Conservation (phyloP, 64 coral and sea anemone genomes). For the Pocillopora damicornis region DNA sequence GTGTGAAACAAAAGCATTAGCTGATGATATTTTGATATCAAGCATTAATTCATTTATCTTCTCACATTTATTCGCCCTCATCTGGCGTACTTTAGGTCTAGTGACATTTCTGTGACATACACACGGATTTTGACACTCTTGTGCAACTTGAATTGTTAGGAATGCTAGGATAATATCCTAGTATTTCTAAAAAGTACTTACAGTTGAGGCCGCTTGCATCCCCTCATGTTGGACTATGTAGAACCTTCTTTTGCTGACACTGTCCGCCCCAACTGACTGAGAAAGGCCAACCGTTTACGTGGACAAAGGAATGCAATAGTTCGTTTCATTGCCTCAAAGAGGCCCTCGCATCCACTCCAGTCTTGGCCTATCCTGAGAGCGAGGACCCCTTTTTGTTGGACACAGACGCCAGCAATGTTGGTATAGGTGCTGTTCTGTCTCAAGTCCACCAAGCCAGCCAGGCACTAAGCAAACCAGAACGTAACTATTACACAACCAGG, state of each 20-base stretch:
- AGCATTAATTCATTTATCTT: too few relatives aligned
- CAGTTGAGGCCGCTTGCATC: too few relatives aligned
- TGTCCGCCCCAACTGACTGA: background rate
- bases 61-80: too few relatives aligned
- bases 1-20: too few relatives aligned
- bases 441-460: constrained; percentile 35
- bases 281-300: background rate
- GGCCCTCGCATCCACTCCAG: constrained; percentile 17
- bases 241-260: constrained; percentile 1
- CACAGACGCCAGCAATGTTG: constrained; percentile 25
- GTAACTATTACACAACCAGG: constrained; percentile 30
- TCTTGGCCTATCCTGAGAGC: background rate
- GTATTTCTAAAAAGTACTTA: too few relatives aligned
- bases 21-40: too few relatives aligned
- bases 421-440: constrained; percentile 2
- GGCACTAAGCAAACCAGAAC: constrained; percentile 11
- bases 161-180: too few relatives aligned
- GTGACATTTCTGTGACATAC: too few relatives aligned
- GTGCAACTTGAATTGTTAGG: too few relatives aligned
- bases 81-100: too few relatives aligned
- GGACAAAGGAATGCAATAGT: background rate
- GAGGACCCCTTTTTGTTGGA: constrained; percentile 12
- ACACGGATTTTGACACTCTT: too few relatives aligned
- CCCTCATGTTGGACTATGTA: constrained; percentile 1
- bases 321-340: constrained; percentile 11